Conservation (phyloP, 2,113 vertebrate species). For the Leiothrix lutea region DNA sequence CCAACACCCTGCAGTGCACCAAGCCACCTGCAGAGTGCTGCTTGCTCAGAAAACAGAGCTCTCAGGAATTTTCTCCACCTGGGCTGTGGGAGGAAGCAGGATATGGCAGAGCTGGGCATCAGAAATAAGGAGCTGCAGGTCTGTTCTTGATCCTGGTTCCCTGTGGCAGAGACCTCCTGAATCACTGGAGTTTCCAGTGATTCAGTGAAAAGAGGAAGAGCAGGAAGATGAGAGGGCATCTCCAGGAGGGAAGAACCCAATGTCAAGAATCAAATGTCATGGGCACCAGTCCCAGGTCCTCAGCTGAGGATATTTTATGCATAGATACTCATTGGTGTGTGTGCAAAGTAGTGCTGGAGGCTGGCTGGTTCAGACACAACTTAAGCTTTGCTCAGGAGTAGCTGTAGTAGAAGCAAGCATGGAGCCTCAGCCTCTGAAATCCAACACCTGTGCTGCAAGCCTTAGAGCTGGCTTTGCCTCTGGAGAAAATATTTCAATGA, state of each 20-base stretch:
- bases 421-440: background rate
- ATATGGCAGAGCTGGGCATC: background rate
- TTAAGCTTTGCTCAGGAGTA: background rate
- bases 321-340: background rate
- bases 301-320: background rate
- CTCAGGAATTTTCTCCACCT: background rate
- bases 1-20: background rate
- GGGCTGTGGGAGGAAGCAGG: background rate
- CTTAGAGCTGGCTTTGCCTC: background rate
- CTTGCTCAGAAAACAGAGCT: background rate
- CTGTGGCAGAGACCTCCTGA: background rate
- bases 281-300: background rate
- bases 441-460: background rate
- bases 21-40: rapidly evolving
- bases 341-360: background rate
- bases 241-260: background rate
- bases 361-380: background rate
- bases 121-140: background rate
- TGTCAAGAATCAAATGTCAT: rapidly evolving
- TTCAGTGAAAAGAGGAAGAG: background rate
- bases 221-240: background rate
- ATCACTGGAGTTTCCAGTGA: background rate
- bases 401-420: background rate
- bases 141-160: background rate
- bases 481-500: background rate